phyloP scores from a whole-genome alignment of 2,113 vertebrate species.

The Ophthalmolycus amberensis region DNA sequence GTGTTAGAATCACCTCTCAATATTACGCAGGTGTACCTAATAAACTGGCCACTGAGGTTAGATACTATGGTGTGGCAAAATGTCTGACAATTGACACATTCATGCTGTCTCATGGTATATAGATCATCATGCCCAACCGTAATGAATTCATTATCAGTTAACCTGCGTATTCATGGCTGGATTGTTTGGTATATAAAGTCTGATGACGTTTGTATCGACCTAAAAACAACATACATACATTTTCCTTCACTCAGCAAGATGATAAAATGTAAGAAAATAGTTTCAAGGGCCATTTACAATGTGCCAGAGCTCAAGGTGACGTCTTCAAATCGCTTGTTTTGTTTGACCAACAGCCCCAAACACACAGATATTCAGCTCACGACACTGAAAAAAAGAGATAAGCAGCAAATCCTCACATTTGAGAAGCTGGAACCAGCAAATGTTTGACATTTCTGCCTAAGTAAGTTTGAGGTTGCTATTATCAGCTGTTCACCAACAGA shows the following conservation, averaged over 20 bases:
- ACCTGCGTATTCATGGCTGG: neutral
- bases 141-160: neutral
- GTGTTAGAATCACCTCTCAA: neutral
- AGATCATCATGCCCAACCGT: neutral
- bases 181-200: neutral
- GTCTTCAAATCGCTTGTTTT: neutral
- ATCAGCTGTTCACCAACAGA: constrained; percentile 9
- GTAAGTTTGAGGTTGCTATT: neutral
- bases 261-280: neutral
- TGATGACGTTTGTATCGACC: neutral
- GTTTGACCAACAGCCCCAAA: neutral
- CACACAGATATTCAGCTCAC: neutral
- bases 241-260: neutral
- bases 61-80: neutral
- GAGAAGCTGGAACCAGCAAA: neutral
- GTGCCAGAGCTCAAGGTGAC: neutral
- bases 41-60: neutral
- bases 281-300: neutral
- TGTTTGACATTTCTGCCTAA: neutral
- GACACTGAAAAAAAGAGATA: neutral
- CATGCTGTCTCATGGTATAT: neutral
- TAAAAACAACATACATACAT: neutral
- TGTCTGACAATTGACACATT: neutral
- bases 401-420: neutral
- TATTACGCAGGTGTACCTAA: neutral